Evolutionary conservation across 2,113 vertebrate species (phyloP).

Genomic region (Hoplias malabaricus): DNA sequence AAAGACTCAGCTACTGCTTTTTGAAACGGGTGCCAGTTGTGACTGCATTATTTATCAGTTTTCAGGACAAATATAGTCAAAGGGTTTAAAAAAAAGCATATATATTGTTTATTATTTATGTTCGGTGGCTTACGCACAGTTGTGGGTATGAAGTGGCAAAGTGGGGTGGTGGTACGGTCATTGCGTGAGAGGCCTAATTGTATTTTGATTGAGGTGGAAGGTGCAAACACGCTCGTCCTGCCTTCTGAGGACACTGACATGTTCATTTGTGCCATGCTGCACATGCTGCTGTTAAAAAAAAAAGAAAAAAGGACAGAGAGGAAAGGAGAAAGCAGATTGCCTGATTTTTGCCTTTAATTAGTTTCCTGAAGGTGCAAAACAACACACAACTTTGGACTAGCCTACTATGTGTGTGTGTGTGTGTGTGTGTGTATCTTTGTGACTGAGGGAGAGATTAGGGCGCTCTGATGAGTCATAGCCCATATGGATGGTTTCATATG

Average conservation of each 20-base stretch:
- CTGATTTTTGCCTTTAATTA: conserved; percentile 42
- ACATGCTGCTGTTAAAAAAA: conserved; percentile 23
- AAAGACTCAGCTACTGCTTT: conserved; percentile 56
- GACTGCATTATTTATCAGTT: conserved; percentile 73
- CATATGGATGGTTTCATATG: conserved; percentile 27
- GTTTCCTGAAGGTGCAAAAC: conserved; percentile 16
- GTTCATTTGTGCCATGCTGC: conserved; percentile 46
- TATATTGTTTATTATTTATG: conserved; percentile 75
- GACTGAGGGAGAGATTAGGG: neutral
- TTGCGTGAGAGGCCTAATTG: conserved; percentile 70
- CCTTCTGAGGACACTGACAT: conserved; percentile 36
- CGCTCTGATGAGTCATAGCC: conserved; percentile 29
- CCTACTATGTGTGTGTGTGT: neutral
- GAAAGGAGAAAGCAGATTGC: conserved; percentile 15
- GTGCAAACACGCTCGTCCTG: conserved; percentile 39
- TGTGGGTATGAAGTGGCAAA: conserved; percentile 57
- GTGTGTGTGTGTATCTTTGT: neutral
- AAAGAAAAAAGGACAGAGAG: neutral
- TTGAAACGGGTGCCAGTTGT: conserved; percentile 12
- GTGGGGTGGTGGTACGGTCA: conserved; percentile 62
- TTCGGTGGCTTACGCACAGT: conserved; percentile 59
- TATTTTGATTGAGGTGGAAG: conserved; percentile 60
- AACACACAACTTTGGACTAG: conserved; percentile 13
- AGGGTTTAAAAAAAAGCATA: too few relatives aligned
- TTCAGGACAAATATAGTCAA: conserved; percentile 67